Base-by-base conservation (phyloP, 2,888 invertebrate species). In the Ashinkailepas kermadecensis region DNA sequence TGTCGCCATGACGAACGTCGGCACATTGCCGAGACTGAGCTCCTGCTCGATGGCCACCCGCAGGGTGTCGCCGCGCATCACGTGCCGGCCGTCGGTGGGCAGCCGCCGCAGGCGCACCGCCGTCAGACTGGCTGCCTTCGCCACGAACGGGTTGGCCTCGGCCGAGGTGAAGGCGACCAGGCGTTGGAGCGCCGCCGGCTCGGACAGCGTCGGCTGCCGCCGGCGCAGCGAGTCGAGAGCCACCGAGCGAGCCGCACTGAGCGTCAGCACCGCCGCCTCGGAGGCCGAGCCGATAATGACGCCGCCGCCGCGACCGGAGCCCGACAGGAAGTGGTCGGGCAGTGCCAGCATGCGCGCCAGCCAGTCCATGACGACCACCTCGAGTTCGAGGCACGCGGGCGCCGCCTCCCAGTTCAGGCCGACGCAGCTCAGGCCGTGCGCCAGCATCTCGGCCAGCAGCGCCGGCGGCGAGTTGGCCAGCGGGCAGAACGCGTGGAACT, bases 71-170 rank as follows among this genome's bases (percentile, higher is more conserved):
- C 93, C 94, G 7, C 92, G 89, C 2, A 96, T 88, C 80, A 90
- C 88, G 80, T 92, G 92, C 84, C 92, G 90, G 18, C 89, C 89
- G 84, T 94, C 93, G 1, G 92, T 88, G 82, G 91, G 90, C 78
- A 97, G 87, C 57, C 94, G 88, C 82, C 92, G 90, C 90, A 96
- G 92, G 82, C 91, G 91, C 87, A 96, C 91, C 0, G 94, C 93
- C 0, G 92, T 93, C 80, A 96, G 87, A 56, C 94, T 88, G 11
- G 94, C 95, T 0, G 95, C 92, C 86, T 95, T 94, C 87, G 96
- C 95, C 8, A 96, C 93, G 0, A 95, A 95, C 8, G 95, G 95
- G 87, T 97, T 96, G 65, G 95, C 93, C 88, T 96, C 93, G 86
- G 94, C 91, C 85, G 95, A 95, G 3, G 94, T 91, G 86, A 96